A percentile compares a stretch with the other conserved stretches of the same genome.
Evolutionary conservation across 1,140 invertebrate species (phyloP).

Genomic region (Drosophila parabipectinata): DNA sequence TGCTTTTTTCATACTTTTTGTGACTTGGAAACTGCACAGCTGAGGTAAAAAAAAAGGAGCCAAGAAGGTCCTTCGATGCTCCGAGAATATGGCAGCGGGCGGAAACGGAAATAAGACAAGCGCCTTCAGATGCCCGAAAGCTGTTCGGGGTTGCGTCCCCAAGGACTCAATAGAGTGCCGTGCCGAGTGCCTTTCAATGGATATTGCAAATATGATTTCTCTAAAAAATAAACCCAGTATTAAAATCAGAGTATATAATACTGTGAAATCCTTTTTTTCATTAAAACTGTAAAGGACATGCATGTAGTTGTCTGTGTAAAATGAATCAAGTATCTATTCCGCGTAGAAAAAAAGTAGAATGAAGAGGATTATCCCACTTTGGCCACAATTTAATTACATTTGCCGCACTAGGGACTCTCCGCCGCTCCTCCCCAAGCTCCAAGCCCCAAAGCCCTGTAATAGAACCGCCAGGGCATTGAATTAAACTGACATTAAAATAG

Average conservation of each 20-base stretch:
- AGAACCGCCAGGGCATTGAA: slow-evolving; percentile 71
- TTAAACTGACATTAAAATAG: slow-evolving; percentile 81
- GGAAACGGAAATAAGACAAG: slow-evolving; percentile 74
- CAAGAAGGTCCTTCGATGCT: background rate
- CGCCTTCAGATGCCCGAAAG: slow-evolving; percentile 56
- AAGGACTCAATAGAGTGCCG: slow-evolving; percentile 15
- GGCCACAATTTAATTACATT: slow-evolving; percentile 81
- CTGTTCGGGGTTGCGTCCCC: slow-evolving; percentile 28
- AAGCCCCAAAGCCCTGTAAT: slow-evolving; percentile 42
- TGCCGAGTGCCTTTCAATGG: background rate
- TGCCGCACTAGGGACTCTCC: slow-evolving; percentile 52
- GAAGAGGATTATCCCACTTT: slow-evolving; percentile 43
- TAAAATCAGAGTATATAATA: background rate
- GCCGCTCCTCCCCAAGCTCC: background rate
- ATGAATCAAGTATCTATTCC: slow-evolving; percentile 26
- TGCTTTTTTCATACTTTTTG: slow-evolving; percentile 5
- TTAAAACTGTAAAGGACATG: background rate
- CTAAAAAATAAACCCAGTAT: background rate
- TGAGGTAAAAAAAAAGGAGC: slow-evolving; percentile 18
- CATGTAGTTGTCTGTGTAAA: background rate
- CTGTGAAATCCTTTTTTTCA: background rate
- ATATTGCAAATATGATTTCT: background rate
- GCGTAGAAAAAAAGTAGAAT: slow-evolving; percentile 14
- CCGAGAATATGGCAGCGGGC: slow-evolving; percentile 54
- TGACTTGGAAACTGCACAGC: slow-evolving; percentile 56